Percentiles rank a stretch among this genome's conserved stretches.
These are phyloP conservation scores for Philereme vetulata DNA, from an alignment of 2,888 invertebrate genomes.

Conservation along the genomic window DNA sequence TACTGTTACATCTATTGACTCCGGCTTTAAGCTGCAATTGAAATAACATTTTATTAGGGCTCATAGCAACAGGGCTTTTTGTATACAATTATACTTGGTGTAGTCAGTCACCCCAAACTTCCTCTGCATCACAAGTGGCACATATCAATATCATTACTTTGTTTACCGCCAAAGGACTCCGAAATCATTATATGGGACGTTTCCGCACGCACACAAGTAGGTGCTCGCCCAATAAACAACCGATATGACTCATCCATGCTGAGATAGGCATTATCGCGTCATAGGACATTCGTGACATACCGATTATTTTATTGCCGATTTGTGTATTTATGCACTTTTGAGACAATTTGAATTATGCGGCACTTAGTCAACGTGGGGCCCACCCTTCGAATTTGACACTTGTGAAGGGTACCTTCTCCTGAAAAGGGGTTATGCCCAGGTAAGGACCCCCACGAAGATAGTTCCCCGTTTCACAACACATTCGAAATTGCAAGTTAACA, in stretches of 20 bases:
- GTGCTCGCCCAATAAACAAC: conserved; percentile 63
- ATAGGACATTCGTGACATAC: conserved; percentile 54
- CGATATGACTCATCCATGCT: conserved; percentile 73
- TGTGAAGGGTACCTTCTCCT: conserved; percentile 68
- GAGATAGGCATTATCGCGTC: conserved; percentile 74
- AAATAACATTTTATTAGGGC: conserved; percentile 1
- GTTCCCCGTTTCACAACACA: conserved; percentile 39
- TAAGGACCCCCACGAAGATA: conserved; percentile 51
- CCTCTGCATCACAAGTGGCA: conserved; percentile 41
- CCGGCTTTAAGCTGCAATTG: conserved; percentile 93
- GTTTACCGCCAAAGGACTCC: conserved; percentile 68
- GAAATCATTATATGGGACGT: conserved; percentile 71
- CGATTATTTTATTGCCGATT: conserved; percentile 47
- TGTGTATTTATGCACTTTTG: conserved; percentile 39
- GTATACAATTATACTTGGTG: conserved; percentile 1
- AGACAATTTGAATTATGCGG: conserved; percentile 46
- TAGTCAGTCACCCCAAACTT: conserved; percentile 17
- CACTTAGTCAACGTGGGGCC: conserved; percentile 75
- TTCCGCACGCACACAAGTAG: conserved; percentile 69
- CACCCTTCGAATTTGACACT: conserved; percentile 79
- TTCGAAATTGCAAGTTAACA: conserved; percentile 38
- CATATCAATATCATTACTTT: conserved; percentile 57
- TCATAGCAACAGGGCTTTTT: neutral
- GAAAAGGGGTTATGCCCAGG: conserved; percentile 70
- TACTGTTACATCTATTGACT: conserved; percentile 96